Percentiles rank a stretch among this genome's conserved stretches.
Conservation (phyloP, 2,888 invertebrate genomes). For the Panopea generosa region DNA sequence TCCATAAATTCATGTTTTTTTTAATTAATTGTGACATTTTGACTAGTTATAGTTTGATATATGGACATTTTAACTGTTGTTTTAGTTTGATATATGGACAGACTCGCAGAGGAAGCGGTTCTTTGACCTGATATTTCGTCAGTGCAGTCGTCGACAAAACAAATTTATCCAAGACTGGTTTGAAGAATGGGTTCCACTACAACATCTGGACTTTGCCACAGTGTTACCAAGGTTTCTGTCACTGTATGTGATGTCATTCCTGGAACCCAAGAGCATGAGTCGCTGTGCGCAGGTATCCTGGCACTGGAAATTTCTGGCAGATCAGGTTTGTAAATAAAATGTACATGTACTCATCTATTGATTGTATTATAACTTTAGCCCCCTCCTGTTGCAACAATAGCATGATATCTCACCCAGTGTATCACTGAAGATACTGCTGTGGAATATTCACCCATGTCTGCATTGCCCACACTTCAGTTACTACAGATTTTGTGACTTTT, state of each 20-base stretch:
- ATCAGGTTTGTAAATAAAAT: constrained; percentile 76
- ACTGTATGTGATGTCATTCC: constrained; percentile 83
- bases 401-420: too few relatives aligned
- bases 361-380: too few relatives aligned
- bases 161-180: constrained; percentile 83
- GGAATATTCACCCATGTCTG: too few relatives aligned
- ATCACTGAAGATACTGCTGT: too few relatives aligned
- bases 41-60: too few relatives aligned
- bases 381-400: too few relatives aligned
- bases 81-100: constrained; percentile 85
- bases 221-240: constrained; percentile 82
- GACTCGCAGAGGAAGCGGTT: constrained; percentile 83
- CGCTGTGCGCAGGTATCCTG: constrained; percentile 82
- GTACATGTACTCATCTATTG: too few relatives aligned
- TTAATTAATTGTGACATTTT: too few relatives aligned
- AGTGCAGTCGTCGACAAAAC: constrained; percentile 79
- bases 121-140: constrained; percentile 79
- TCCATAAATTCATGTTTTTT: too few relatives aligned
- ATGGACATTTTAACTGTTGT: constrained; percentile 11
- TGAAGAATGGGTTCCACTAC: constrained; percentile 78
- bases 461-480: too few relatives aligned
- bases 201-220: constrained; percentile 81
- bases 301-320: constrained; percentile 84
- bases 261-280: constrained; percentile 83
- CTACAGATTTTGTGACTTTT: too few relatives aligned